Conservation (phyloP, 2,797 vertebrate genomes). For the Sparidentex hasta region DNA sequence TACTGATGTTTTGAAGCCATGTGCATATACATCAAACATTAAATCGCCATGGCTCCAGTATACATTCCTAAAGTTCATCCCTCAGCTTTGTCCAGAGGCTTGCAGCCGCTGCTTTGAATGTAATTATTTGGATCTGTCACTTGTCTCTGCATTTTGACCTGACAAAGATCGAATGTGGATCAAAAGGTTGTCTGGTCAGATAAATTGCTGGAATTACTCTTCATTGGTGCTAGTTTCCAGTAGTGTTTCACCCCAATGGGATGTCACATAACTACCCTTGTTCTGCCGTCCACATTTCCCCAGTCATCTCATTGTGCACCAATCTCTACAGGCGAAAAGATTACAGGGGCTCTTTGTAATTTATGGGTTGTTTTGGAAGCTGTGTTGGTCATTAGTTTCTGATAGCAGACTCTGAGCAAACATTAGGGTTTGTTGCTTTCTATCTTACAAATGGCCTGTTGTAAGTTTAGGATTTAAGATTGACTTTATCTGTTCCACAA, state of each 20-base stretch:
- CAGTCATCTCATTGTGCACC: background rate
- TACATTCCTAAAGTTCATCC: too few species aligned
- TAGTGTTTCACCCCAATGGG: background rate
- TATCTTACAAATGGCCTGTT: background rate
- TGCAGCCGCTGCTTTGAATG: background rate
- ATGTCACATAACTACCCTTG: background rate
- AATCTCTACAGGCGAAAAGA: background rate
- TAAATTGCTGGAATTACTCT: background rate
- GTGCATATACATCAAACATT: too few species aligned
- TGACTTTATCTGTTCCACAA: too few species aligned
- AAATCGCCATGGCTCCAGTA: too few species aligned
- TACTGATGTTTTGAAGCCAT: too few species aligned
- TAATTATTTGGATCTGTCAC: background rate
- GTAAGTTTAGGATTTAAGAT: background rate
- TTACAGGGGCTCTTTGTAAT: too few species aligned
- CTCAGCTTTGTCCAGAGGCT: background rate
- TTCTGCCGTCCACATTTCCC: background rate
- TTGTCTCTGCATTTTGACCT: background rate
- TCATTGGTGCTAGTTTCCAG: background rate
- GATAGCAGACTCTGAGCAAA: too few species aligned
- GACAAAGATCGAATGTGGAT: background rate
- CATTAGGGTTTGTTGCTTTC: too few species aligned
- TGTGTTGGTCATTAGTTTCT: too few species aligned
- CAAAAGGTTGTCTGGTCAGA: background rate
- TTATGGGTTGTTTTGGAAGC: too few species aligned